Conservation (phyloP, 2,113 vertebrate genomes). For the Saguinus midas region DNA sequence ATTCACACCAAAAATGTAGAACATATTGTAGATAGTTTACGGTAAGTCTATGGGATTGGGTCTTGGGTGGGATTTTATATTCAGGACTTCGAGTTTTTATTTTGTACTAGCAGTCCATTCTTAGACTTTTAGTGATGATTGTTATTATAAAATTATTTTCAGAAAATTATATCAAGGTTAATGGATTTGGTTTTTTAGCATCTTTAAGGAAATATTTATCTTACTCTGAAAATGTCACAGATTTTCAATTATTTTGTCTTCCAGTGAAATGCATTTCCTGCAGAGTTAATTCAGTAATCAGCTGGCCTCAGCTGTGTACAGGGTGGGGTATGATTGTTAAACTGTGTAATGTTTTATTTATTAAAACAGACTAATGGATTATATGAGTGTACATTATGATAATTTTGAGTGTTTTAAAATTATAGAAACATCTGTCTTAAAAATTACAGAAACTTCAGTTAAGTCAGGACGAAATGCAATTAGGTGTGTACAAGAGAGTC, state of each 20-base stretch:
- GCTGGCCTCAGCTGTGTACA: background rate
- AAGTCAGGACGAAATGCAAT: background rate
- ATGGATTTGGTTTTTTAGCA: background rate
- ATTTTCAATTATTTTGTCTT: conserved; percentile 44
- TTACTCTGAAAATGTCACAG: background rate
- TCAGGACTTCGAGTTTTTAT: background rate
- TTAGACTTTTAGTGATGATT: conserved; percentile 21
- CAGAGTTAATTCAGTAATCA: background rate
- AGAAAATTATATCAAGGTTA: background rate
- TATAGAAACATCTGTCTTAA: background rate
- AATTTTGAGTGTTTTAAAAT: conserved; percentile 11
- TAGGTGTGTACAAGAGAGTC: background rate
- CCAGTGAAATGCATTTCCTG: background rate
- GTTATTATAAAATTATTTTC: conserved; percentile 4
- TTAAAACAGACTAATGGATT: background rate
- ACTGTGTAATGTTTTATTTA: background rate
- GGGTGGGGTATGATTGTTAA: too few species aligned
- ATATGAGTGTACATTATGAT: background rate
- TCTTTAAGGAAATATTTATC: conserved; percentile 45
- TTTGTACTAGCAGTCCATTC: background rate
- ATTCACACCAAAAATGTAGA: conserved; percentile 95
- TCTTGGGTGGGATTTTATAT: conserved; percentile 10
- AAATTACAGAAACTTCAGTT: background rate
- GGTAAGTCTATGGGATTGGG: conserved; percentile 84
- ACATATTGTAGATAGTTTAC: conserved; percentile 91